Conservation (phyloP, 1,140 invertebrate genomes). For the Bombus polaris region DNA sequence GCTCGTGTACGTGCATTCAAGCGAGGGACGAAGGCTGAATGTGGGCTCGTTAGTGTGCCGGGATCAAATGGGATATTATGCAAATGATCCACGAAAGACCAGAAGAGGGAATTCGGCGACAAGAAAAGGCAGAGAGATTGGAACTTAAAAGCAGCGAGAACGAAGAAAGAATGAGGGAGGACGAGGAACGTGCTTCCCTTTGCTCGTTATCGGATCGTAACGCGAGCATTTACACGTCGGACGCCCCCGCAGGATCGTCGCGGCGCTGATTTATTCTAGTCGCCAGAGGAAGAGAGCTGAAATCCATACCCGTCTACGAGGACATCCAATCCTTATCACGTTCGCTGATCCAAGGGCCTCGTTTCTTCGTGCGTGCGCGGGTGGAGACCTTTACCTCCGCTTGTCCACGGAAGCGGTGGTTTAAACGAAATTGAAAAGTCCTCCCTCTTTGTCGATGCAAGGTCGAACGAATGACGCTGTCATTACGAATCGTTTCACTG, state of each 20-base stretch:
- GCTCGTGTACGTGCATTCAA: constrained; percentile 28
- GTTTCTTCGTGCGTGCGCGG: constrained; percentile 7
- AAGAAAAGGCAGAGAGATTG: constrained; percentile 11
- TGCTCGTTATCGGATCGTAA: constrained; percentile 76
- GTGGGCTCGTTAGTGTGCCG: constrained; percentile 71
- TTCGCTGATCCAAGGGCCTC: constrained; percentile 18
- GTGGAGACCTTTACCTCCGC: background rate
- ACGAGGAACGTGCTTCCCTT: constrained; percentile 60
- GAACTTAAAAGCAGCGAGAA: constrained; percentile 31
- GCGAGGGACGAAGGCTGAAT: constrained; percentile 62
- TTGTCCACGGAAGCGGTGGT: constrained; percentile 4
- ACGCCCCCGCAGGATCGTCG: constrained; percentile 69
- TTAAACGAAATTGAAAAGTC: background rate
- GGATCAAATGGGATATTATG: constrained; percentile 75
- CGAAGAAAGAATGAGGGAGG: constrained; percentile 11
- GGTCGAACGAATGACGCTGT: background rate
- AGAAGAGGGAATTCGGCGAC: constrained; percentile 72
- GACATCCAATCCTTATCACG: constrained; percentile 50
- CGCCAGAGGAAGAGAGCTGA: constrained; percentile 68
- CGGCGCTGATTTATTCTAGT: constrained; percentile 72
- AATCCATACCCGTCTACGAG: constrained; percentile 68
- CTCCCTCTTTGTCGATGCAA: background rate
- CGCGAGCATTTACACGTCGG: constrained; percentile 76
- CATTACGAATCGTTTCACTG: constrained; percentile 7
- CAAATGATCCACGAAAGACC: constrained; percentile 75